These are phyloP conservation scores for Buteo buteo DNA, from an alignment of 2,113 vertebrate species.

Conservation along the genomic window DNA sequence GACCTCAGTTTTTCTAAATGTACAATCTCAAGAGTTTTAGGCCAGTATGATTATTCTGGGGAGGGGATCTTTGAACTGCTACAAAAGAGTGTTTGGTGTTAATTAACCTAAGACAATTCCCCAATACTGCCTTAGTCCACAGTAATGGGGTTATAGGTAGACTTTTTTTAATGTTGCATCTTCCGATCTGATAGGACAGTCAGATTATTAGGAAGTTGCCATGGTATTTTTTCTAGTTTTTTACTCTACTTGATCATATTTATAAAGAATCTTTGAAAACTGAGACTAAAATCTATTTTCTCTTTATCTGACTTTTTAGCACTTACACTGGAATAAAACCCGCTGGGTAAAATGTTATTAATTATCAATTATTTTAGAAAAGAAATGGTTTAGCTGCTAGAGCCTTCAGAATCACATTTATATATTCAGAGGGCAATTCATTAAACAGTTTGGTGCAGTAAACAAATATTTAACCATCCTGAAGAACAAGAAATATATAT, in stretches of 20 bases:
- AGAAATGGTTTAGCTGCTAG: background rate
- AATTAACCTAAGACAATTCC: background rate
- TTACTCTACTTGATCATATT: background rate
- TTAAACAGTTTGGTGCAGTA: background rate
- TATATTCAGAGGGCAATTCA: background rate
- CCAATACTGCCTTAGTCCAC: background rate
- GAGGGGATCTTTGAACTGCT: background rate
- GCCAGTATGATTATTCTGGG: background rate
- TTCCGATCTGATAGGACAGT: background rate
- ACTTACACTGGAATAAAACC: background rate
- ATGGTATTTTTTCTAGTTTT: background rate
- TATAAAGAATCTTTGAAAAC: background rate
- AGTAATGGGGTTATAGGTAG: background rate
- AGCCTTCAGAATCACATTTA: background rate
- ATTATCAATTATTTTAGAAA: background rate
- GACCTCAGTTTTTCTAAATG: background rate
- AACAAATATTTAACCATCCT: background rate
- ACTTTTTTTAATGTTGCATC: background rate
- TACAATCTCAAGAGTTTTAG: background rate
- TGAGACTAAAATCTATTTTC: background rate
- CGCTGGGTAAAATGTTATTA: background rate
- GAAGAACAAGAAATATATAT: background rate
- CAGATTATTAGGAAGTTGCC: background rate
- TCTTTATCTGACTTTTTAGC: background rate
- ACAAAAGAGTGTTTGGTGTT: background rate